These are phyloP conservation scores for Mellilla xanthometata DNA, from an alignment of 2,888 invertebrate genomes.

Conservation along the genomic window DNA sequence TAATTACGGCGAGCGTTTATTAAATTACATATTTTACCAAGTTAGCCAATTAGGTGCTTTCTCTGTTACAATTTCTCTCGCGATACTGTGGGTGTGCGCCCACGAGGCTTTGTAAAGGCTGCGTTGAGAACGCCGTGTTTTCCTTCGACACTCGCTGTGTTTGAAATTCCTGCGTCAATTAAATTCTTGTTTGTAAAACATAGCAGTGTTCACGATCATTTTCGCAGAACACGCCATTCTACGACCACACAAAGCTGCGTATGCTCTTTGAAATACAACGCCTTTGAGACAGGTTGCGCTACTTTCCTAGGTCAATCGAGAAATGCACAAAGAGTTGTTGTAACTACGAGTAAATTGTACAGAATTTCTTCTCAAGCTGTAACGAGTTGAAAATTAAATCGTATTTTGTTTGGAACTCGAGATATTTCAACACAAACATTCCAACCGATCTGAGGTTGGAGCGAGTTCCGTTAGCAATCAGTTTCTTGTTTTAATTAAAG, in stretches of 20 bases:
- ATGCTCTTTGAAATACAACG: conserved; percentile 49
- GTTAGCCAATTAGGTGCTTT: conserved; percentile 24
- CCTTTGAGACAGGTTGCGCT: conserved; percentile 41
- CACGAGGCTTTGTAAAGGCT: conserved; percentile 32
- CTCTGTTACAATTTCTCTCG: conserved; percentile 27
- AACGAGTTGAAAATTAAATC: conserved; percentile 10
- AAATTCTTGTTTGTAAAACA: conserved; percentile 74
- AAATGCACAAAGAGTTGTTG: conserved; percentile 27
- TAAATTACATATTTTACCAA: conserved; percentile 24
- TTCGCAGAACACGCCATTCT: conserved; percentile 58
- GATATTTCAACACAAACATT: conserved; percentile 2
- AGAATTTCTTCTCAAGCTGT: conserved; percentile 12
- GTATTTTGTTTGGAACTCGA: conserved; percentile 2
- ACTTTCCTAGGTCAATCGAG: conserved; percentile 37
- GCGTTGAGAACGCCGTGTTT: conserved; percentile 52
- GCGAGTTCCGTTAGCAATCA: background rate
- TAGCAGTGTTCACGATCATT: conserved; percentile 50
- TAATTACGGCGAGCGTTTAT: conserved; percentile 22
- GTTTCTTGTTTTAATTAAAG: conserved; percentile 10
- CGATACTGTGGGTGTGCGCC: conserved; percentile 32
- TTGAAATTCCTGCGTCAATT: conserved; percentile 73
- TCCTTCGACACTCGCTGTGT: conserved; percentile 59
- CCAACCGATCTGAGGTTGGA: conserved; percentile 5
- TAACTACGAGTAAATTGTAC: conserved; percentile 28
- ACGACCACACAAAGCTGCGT: conserved; percentile 36